Evolutionary conservation across 2,113 vertebrate species (phyloP), one percentile per base, ranked within the genome.

Genomic region (Cyanistes caeruleus): DNA sequence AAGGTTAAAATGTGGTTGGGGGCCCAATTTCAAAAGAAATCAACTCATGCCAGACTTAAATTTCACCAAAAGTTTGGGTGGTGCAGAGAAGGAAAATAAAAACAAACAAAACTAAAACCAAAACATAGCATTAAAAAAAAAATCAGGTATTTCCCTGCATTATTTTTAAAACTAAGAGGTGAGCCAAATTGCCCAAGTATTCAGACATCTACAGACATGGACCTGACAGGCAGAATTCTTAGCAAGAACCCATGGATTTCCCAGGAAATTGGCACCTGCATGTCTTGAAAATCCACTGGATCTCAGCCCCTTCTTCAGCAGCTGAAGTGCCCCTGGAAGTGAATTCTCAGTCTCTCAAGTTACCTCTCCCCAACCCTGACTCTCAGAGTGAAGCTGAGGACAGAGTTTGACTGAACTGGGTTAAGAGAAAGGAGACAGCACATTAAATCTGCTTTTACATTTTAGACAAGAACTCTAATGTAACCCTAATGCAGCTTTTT

Each of bases 401-500:
- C 44, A 55, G 64, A 72, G 41, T 69, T 70, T 94, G 91, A 94
- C 83, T 94, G 80, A 87, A 87, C 25, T 88, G 58, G 89, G 84
- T 68, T 97, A 86, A 69, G 59, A 15, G 74, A 83, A 84, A 93
- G 43, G 35, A 80, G 35, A 48, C 33, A 78, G 56, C 41, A 64
- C 53, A 87, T 60, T 56, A 77, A 67, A 88, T 48, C 80, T 95
- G 82, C 73, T 92, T 91, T 75, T 52, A 72, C 48, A 52, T 79
- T 86, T 84, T 13, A 81, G 77, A 76, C 51, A 52, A 70, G 70
- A 63, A 65, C 63, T 63, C 60, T 84, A 84, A 85, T 52, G 93
- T 81, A 94, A 92, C 83, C 48, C 59, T 93, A 95, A 95, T 82
- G 82, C 49, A 93, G 65, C 81, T 88, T 91, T 79, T 72, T 2